Percentiles rank a stretch among this genome's conserved stretches.
These are phyloP conservation scores for Protomyctophum bolini DNA, from an alignment of 2,113 vertebrate genomes.

Conservation along the genomic window DNA sequence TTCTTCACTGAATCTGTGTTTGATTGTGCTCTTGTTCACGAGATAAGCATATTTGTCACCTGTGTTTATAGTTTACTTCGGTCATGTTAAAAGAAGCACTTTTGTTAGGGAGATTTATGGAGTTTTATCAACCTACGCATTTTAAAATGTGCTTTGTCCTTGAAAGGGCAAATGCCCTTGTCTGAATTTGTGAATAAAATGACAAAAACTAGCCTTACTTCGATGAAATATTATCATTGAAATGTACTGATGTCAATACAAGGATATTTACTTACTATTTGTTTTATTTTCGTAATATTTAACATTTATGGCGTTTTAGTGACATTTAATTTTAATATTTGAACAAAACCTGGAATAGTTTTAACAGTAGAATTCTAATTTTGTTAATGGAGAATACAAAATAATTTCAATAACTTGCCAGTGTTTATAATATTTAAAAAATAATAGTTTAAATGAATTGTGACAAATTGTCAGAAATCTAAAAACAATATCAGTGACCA, in stretches of 20 bases:
- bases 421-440: too few relatives aligned
- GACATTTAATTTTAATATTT: conserved; percentile 15
- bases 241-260: conserved; percentile 18
- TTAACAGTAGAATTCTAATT: neutral
- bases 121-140: conserved; percentile 79
- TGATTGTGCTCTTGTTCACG: conserved; percentile 7
- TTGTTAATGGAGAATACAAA: neutral
- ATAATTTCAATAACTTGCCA: neutral
- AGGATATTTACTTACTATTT: conserved; percentile 41
- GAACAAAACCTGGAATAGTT: conserved; percentile 21
- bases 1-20: neutral
- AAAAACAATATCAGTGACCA: conserved; percentile 11
- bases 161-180: conserved; percentile 80
- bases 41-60: conserved; percentile 34
- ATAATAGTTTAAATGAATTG: conserved; percentile 19
- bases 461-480: conserved; percentile 27
- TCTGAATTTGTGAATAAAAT: conserved; percentile 63
- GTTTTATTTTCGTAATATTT: conserved; percentile 45
- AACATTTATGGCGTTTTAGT: conserved; percentile 50
- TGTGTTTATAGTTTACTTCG: conserved; percentile 27
- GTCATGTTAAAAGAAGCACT: conserved; percentile 16
- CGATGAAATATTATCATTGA: conserved; percentile 12
- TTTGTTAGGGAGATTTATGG: conserved; percentile 53
- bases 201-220: conserved; percentile 27
- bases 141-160: conserved; percentile 85